Evolutionary conservation across 2,888 invertebrate genomes (phyloP).

Genomic region (Caenorhabditis sp.): DNA sequence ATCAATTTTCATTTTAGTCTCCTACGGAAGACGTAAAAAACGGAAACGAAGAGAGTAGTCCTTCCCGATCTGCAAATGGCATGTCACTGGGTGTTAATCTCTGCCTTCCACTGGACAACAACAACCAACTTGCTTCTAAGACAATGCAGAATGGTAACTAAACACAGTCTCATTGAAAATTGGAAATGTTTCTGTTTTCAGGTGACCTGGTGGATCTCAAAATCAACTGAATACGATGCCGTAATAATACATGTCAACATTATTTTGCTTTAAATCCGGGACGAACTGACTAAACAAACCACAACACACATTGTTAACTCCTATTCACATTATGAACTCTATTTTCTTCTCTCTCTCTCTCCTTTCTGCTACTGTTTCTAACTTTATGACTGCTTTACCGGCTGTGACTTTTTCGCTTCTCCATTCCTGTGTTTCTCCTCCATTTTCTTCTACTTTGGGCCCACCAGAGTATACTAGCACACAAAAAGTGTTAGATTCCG

Average conservation of each 20-base stretch:
- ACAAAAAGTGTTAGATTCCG: conserved; percentile 48
- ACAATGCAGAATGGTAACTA: conserved; percentile 58
- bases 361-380: conserved; percentile 8
- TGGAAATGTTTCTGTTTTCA: not conserved
- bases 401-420: conserved; percentile 61
- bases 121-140: conserved; percentile 61
- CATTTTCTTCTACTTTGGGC: conserved; percentile 10
- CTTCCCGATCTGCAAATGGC: conserved; percentile 45
- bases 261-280: conserved; percentile 54
- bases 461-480: conserved; percentile 1
- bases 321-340: conserved; percentile 24
- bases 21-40: conserved; percentile 61
- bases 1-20: conserved; percentile 28
- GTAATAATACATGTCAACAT: conserved; percentile 65
- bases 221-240: conserved; percentile 69
- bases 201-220: conserved; percentile 67
- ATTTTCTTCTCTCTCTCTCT: conserved; percentile 18
- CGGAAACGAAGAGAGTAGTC: conserved; percentile 52
- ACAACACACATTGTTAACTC: not conserved
- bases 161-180: not conserved
- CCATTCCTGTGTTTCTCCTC: conserved; percentile 48
- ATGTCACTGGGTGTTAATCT: conserved; percentile 53
- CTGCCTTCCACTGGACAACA: conserved; percentile 64
- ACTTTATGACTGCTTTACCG: conserved; percentile 38
- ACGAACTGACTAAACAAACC: conserved; percentile 49